Evolutionary conservation across 2,888 invertebrate species (phyloP), one percentile per base, ranked within the genome.

Genomic region (Cheilosia urbana): DNA sequence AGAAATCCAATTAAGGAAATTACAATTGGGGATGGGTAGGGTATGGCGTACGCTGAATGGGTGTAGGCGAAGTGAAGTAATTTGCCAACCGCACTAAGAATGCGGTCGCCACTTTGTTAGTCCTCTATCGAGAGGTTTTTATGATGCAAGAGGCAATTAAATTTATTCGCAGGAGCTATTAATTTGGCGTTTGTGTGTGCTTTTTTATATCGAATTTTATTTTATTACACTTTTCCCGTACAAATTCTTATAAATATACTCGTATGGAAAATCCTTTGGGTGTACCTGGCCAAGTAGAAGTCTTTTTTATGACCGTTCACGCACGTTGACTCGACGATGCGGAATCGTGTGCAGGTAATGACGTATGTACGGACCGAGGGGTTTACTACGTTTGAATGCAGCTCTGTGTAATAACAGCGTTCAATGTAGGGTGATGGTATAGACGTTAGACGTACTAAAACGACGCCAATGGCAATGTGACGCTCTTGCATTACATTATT

Each of bases 1-100:
- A 55, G 42, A 49, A 82, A 71, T 82, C 57, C 77, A 82, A 82
- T 77, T 66, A 82, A 77, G 77, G 27, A 82, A 82, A 82, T 81
- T 51, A 69, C 75, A 81, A 75, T 81, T 58, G 49, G 63, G 9
- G 24, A 13, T 19, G 19, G 51, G 27, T 27, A 1, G 6, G 6
- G 30, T 7, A 30, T 30, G 9, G 27, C 9, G 30, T 30, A 30
- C 9, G 30, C 30, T 9, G 21, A 1, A 17, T 7, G 45, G 6
- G n/a, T 1, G 15, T 47, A 9, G 9, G 15, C n/a, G 42, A 53
- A 42, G 19, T 45, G 37, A 47, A 57, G 53, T 68, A 17, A 40
- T 42, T 68, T 34, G 17, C 11, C 11, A 45, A 37, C 37, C 45
- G 42, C 17, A 21, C 19, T 7, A 42, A 17, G 21, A 69, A 51